Evolutionary conservation across 2,797 vertebrate species (phyloP), one percentile per base, ranked within the genome.

Genomic region (Apogon hyalosoma): DNA sequence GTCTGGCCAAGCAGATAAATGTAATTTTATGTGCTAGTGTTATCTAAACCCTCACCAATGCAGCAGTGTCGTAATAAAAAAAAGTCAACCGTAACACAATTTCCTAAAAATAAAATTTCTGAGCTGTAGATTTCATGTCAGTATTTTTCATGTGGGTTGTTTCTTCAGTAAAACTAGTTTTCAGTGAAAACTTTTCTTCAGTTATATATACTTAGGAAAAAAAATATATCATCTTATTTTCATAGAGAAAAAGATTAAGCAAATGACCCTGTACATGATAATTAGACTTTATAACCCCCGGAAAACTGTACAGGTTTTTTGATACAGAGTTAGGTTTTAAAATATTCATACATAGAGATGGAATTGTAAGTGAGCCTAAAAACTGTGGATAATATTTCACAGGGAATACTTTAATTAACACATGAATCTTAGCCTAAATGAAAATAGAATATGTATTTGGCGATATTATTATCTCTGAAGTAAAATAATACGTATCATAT

Each of bases 341-440:
- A 76, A 63, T 56, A 53, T 69, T 21, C 39, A 45, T 39, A 31
- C 9, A 28, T 14, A 49, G 24, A 48, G 4, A 63, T 53, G 7
- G 31, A 62, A 65, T 62, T 57, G n/a, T 7, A 38, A 49, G 7
- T 24, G 2, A 52, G 21, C 7, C 19, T 56, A 1, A 42, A 49
- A 58, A 42, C 16, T 47, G 10, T 12, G 28, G 38, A 31, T 31
- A 31, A 36, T 36, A 36, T 36, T 36, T 36, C 33, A 36, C 7
- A 36, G 33, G 9, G 10, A 36, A 36, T 36, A 10, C 10, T 5
- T 8, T 8, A 31, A 31, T 31, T 31, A 36, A 10, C 33, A 36
- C 7, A 36, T 10, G 33, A 36, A 8, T 36, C 33, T 36, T 10
- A 6, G 28, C 28, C 7, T 31, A 31, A 31, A 31, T 6, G 28